A percentile compares a stretch with the other conserved stretches of the same genome.
Evolutionary conservation across 2,113 vertebrate genomes (phyloP).

Genomic region (Paramormyrops kingsleyae): DNA sequence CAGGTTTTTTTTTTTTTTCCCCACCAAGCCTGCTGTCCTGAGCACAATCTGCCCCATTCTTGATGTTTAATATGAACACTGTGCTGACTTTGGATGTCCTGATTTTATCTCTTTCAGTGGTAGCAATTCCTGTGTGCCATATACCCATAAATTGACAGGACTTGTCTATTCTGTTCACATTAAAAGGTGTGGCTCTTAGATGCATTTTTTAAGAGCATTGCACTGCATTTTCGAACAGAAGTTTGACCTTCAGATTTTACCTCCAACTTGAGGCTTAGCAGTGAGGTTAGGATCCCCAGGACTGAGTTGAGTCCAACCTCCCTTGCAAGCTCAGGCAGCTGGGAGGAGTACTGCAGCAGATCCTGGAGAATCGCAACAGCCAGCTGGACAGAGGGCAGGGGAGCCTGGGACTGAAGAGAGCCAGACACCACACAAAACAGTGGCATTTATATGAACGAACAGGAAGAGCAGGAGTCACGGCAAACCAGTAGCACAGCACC

Average conservation of each 20-base stretch:
- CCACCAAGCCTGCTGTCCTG: not conserved
- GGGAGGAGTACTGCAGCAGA: constrained; percentile 74
- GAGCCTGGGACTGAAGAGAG: constrained; percentile 70
- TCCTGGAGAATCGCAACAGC: constrained; percentile 71
- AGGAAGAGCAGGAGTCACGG: not conserved
- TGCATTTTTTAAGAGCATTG: not conserved
- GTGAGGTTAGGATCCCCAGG: constrained; percentile 76
- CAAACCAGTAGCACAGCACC: not conserved
- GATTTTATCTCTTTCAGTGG: not conserved
- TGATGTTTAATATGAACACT: not conserved
- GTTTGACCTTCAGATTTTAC: constrained; percentile 45
- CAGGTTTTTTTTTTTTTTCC: not conserved
- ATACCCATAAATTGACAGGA: not conserved
- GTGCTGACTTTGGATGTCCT: not conserved
- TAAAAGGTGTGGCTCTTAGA: not conserved
- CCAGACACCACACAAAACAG: not conserved
- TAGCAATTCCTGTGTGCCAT: not conserved
- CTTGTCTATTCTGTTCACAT: not conserved
- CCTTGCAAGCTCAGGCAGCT: constrained; percentile 70
- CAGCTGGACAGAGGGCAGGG: constrained; percentile 68
- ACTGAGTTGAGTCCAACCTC: constrained; percentile 81
- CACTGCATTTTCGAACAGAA: not conserved
- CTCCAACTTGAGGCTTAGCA: constrained; percentile 77
- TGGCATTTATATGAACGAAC: not conserved
- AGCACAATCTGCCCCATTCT: not conserved